Base-by-base conservation (phyloP, 2,797 vertebrate species). In the Australoheros facetus region DNA sequence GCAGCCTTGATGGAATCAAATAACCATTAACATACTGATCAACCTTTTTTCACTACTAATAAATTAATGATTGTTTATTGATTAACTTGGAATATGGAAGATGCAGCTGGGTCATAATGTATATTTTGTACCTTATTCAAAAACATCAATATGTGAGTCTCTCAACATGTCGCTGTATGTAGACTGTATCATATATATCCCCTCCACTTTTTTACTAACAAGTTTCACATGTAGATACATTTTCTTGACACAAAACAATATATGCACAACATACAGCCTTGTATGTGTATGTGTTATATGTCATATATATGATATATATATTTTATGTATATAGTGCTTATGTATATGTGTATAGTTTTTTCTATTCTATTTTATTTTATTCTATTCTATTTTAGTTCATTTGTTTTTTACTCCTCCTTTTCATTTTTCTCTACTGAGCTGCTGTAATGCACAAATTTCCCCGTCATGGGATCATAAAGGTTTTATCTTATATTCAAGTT, bases 191-290 rank as follows among this genome's bases (percentile, higher is more conserved):
- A 26, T 11, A 8, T 34, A 39, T 45, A 45, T 64, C 60, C 37
- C 1, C 37, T 45, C 37, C 37, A 21, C 0, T 64, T 64, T 62
- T 64, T 64, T 17, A 42, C 23, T 62, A 62, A 26, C 13, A 37
- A 26, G 26, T 42, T 64, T 66, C 23, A 64, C 17, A n/a, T 2
- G 10, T 57, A 8, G 57, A 59, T 60, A 17, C 21, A 64, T 64
- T 45, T 45, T 64, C 13, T 48, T 45, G 8, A 28, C 45, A 48
- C 39, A 16, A 66, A 66, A 48, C 26, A 3, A 66, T 42, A 45
- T 0, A 30, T 30, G 28, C 4, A 30, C 28, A 30, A 30, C 4
- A 30, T 30, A 4, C 28, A 30, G 4, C 28, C 4, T 30, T 30
- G 28, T 30, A 30, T 30, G 28, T 30, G 28, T 30, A 4, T 4